phyloP scores from a whole-genome alignment of 1,140 invertebrate genomes.

The Caerostris darwini region DNA sequence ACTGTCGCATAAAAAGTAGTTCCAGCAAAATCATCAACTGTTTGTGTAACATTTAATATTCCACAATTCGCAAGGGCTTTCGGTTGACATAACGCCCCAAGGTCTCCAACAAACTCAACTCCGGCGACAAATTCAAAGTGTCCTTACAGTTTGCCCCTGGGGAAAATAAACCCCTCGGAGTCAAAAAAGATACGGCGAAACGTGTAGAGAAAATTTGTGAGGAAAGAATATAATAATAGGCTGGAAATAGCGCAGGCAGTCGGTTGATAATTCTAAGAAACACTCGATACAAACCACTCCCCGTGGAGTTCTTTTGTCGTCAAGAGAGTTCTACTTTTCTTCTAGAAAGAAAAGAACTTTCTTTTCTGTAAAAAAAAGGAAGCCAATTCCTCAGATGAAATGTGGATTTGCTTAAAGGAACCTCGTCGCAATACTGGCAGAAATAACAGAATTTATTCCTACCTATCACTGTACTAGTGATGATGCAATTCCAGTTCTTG shows the following conservation, averaged over 20 bases:
- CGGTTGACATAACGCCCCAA: background rate
- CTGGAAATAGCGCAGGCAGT: slow-evolving; percentile 1
- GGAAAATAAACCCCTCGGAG: slow-evolving; percentile 18
- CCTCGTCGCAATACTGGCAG: background rate
- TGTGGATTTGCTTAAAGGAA: slow-evolving; percentile 3
- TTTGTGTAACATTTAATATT: background rate
- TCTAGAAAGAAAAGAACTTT: background rate
- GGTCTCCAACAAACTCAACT: background rate
- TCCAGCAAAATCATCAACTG: background rate
- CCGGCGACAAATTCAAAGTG: background rate
- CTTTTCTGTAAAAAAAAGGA: background rate
- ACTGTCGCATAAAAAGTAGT: background rate
- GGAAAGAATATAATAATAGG: slow-evolving; percentile 28
- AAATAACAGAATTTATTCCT: background rate
- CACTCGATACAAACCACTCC: slow-evolving; percentile 31
- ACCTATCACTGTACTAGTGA: background rate
- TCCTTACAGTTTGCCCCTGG: slow-evolving; percentile 5
- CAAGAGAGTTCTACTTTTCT: slow-evolving; percentile 12
- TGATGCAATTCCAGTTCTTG: background rate
- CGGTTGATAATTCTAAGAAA: slow-evolving; percentile 25
- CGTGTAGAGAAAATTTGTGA: slow-evolving; percentile 31
- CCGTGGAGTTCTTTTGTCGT: slow-evolving; percentile 12
- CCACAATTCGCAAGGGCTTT: background rate
- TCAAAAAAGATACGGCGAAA: background rate
- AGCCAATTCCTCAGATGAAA: slow-evolving; percentile 9